Percentiles rank a stretch among this genome's conserved stretches.
phyloP scores from a whole-genome alignment of 2,888 invertebrate species.

The Cacoxenus indagator region DNA sequence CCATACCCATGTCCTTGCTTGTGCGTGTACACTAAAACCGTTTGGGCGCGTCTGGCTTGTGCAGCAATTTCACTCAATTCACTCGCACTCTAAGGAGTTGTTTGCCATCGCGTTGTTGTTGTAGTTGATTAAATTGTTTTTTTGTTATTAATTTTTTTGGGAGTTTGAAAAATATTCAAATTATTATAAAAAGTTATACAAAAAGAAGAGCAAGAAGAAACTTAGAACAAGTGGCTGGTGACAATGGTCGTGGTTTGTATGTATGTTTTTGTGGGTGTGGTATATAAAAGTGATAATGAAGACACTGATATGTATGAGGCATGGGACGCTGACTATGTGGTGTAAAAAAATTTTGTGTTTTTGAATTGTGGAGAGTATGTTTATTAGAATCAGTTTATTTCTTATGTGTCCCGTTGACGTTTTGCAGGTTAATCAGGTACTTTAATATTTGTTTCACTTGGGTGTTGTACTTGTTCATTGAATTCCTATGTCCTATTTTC shows the following conservation, averaged over 20 bases:
- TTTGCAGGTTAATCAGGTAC: too few species aligned
- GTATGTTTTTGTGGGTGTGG: slow-evolving; percentile 10
- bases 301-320: neutral
- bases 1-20: slow-evolving; percentile 50
- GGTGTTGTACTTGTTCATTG: slow-evolving; percentile 25
- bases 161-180: slow-evolving; percentile 16
- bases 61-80: slow-evolving; percentile 61
- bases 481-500: neutral
- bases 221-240: neutral
- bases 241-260: slow-evolving; percentile 13
- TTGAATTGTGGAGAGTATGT: too few species aligned
- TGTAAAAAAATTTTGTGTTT: slow-evolving; percentile 20
- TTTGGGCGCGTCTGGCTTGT: slow-evolving; percentile 66
- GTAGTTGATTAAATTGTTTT: slow-evolving; percentile 2
- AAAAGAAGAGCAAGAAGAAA: neutral
- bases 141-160: slow-evolving; percentile 10
- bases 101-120: neutral
- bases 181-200: slow-evolving; percentile 20
- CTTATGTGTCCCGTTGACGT: too few species aligned
- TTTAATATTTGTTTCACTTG: neutral
- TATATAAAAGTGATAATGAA: neutral
- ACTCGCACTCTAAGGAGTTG: slow-evolving; percentile 11
- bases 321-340: slow-evolving; percentile 10
- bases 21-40: slow-evolving; percentile 67
- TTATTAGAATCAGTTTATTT: too few species aligned